A percentile compares a stretch with the other conserved stretches of the same genome.
These are phyloP conservation scores for Tokudaia tokunoshimensis DNA, from an alignment of 2,797 vertebrate genomes.

Conservation along the genomic window DNA sequence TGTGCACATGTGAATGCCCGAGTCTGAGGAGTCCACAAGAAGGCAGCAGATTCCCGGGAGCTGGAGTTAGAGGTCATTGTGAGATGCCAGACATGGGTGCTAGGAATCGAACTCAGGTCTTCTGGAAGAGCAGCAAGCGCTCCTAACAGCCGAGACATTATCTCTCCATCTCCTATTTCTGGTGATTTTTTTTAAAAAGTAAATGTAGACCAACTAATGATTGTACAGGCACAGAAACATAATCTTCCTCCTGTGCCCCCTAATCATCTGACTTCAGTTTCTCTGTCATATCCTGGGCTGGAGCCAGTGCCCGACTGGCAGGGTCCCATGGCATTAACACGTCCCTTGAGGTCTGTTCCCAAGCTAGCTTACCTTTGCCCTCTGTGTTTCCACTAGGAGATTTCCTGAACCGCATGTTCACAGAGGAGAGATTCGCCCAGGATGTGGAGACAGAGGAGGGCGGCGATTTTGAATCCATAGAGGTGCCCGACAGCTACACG, in stretches of 20 bases:
- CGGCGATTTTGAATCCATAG: slow-evolving; percentile 91
- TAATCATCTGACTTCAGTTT: neutral
- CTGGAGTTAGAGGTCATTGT: neutral
- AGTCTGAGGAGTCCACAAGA: neutral
- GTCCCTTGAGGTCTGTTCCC: neutral
- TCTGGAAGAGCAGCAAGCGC: neutral
- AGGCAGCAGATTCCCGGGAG: neutral
- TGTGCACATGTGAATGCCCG: neutral
- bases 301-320: neutral
- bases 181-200: neutral
- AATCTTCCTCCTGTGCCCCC: neutral
- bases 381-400: slow-evolving; percentile 88
- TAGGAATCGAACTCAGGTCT: neutral
- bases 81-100: neutral
- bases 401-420: slow-evolving; percentile 93
- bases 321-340: accelerated
- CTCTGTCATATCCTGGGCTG: neutral
- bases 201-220: neutral
- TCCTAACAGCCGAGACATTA: neutral
- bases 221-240: neutral
- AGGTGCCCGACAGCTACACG: slow-evolving; percentile 90
- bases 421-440: slow-evolving; percentile 88
- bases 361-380: neutral
- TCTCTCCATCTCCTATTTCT: neutral
- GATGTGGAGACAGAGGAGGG: slow-evolving; percentile 90